Percentiles rank a stretch among this genome's conserved stretches.
Evolutionary conservation across 37 sponge, comb jelly and placozoan genomes (phyloP).

Genomic region (Hormiphora californensis): DNA sequence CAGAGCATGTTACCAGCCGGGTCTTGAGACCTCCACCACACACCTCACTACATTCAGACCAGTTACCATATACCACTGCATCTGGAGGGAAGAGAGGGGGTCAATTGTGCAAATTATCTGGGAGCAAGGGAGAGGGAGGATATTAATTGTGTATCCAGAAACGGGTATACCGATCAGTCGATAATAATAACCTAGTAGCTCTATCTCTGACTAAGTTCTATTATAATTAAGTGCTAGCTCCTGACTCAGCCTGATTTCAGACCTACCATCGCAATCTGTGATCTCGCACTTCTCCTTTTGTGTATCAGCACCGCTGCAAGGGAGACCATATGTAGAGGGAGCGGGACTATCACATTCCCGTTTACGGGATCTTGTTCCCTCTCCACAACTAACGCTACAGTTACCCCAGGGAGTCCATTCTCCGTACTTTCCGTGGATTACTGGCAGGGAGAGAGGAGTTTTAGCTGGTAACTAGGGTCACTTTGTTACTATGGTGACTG

Average conservation of each 20-base stretch:
- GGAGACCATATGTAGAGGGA: constrained; percentile 17
- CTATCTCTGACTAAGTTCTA: no score
- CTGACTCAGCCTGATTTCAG: no score
- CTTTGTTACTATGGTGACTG: background rate
- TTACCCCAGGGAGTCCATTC: constrained; percentile 28
- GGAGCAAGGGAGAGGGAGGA: no score
- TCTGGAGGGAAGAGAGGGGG: background rate
- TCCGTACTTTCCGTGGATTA: constrained; percentile 4
- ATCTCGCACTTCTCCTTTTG: no score
- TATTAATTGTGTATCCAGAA: no score
- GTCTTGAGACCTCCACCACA: constrained; percentile 28
- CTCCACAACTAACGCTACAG: constrained; percentile 57
- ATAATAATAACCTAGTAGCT: no score
- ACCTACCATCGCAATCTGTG: no score
- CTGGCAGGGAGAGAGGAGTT: background rate
- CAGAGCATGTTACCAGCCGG: constrained; percentile 55
- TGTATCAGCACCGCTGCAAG: background rate
- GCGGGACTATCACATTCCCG: constrained; percentile 47
- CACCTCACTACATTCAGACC: background rate
- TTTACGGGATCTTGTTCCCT: constrained; percentile 7
- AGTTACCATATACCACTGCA: constrained; percentile 9
- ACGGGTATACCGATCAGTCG: no score
- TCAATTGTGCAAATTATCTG: no score
- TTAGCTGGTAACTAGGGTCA: background rate
- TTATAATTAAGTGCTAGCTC: no score